Evolutionary conservation across 2,888 invertebrate genomes (phyloP).

Genomic region (Chymomyza amoena): DNA sequence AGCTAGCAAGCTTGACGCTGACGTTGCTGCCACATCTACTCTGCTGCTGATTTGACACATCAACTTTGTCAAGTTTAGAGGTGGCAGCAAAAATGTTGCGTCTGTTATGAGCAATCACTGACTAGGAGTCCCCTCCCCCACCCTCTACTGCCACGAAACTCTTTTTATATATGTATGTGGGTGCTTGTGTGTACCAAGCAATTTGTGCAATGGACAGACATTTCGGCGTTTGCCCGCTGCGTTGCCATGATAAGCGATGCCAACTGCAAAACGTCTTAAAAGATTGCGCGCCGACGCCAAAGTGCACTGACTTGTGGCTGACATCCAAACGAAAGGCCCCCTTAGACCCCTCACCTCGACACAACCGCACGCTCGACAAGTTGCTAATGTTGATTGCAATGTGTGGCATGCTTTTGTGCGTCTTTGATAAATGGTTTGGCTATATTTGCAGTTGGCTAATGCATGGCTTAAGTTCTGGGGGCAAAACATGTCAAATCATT

Average conservation of each 20-base stretch:
- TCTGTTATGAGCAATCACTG: constrained; percentile 65
- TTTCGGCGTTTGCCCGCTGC: constrained; percentile 44
- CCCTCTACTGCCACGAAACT: not conserved
- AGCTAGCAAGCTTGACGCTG: not conserved
- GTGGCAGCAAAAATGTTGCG: constrained; percentile 37
- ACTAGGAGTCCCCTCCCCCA: not conserved
- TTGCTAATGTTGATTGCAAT: constrained; percentile 28
- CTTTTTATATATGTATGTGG: constrained; percentile 1
- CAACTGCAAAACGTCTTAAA: constrained; percentile 68
- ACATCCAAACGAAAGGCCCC: not conserved
- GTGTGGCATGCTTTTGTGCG: constrained; percentile 1
- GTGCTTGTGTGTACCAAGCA: constrained; percentile 41
- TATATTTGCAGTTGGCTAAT: not conserved
- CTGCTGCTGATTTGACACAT: constrained; percentile 69
- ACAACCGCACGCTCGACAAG: constrained; percentile 2
- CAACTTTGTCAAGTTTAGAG: constrained; percentile 64
- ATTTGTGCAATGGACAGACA: constrained; percentile 71
- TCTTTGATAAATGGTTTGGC: not conserved
- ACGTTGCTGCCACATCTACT: too few species aligned
- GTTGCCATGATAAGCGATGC: constrained; percentile 57
- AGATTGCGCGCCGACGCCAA: constrained; percentile 46
- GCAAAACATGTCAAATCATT: not conserved
- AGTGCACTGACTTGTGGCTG: constrained; percentile 62
- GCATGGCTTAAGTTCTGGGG: not conserved
- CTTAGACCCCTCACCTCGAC: not conserved